Base-by-base conservation (phyloP, 1,140 invertebrate species). In the Tachypleus tridentatus region DNA sequence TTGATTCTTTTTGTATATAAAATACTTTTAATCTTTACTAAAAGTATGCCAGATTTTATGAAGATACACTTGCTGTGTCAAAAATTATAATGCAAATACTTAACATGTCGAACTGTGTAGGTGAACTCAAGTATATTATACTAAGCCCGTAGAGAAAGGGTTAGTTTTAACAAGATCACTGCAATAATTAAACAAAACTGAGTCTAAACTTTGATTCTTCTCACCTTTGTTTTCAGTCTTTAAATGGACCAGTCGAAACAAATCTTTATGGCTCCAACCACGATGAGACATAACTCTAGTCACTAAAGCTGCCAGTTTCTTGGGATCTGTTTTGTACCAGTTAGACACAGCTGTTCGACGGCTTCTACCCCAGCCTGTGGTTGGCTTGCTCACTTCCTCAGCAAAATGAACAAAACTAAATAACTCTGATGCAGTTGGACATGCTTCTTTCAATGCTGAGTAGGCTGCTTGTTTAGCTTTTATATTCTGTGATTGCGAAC, bases 181-280 rank as follows among this genome's bases (percentile, higher is more conserved):
- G 29, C 29, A 29, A 29, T 29, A 29, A 29, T 29, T 29, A 29
- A 29, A 29, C 29, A 29, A 29, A 29, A 29, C 29, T 2, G 29
- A 29, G 29, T 29, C 29, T 1, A 29, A 29, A 29, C 29, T 29
- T 29, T 29, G 29, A 1, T 29, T 29, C 29, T 29, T 29, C 68
- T 72, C 76, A 83, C 82, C 79, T 76, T 75, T 71, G 70, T 79
- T 77, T 67, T 72, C 73, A 29, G 75, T 69, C 69, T 81, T 81
- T 4, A 81, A 69, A 77, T 88, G 86, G 29, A 82, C 78, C 52
- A 87, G 79, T 67, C 83, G 81, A 3, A 88, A 74, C 5, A 87
- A 76, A 69, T 86, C 86, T 66, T 82, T 83, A 72, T 88, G 86
- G 3, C 82, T 82, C 77, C 85, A 86, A 3, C 83, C 83, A 71